Evolutionary conservation across 2,113 vertebrate species (phyloP).

Genomic region (Gambusia affinis): DNA sequence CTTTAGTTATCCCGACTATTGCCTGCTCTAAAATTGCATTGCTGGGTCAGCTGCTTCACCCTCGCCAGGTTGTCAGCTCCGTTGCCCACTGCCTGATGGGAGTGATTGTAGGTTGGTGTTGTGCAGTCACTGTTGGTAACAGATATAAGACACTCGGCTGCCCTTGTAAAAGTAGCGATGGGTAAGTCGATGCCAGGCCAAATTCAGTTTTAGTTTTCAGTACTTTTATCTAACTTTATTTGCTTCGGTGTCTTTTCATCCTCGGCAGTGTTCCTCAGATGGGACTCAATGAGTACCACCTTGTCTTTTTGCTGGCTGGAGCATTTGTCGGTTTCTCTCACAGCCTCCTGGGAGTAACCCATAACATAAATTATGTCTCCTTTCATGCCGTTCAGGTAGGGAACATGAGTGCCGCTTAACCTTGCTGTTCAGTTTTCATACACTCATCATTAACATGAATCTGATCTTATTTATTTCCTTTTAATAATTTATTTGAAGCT

Average conservation of each 20-base stretch:
- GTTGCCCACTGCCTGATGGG: conserved; percentile 88
- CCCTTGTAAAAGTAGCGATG: conserved; percentile 75
- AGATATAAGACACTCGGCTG: conserved; percentile 83
- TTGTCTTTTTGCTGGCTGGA: conserved; percentile 89
- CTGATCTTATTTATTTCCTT: background rate
- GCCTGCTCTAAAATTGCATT: conserved; percentile 91
- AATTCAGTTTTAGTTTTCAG: background rate
- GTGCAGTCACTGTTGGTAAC: conserved; percentile 84
- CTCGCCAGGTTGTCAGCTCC: conserved; percentile 87
- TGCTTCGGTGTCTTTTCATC: conserved; percentile 9
- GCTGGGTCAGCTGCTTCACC: conserved; percentile 89
- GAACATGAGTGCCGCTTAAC: background rate
- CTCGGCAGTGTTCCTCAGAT: conserved; percentile 57
- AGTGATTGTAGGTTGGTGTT: conserved; percentile 89
- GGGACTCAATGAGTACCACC: conserved; percentile 93
- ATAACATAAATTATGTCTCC: conserved; percentile 93
- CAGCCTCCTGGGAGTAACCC: conserved; percentile 88
- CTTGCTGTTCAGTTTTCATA: background rate
- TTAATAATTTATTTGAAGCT: too few species aligned
- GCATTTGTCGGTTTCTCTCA: conserved; percentile 92
- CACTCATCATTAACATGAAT: too few species aligned
- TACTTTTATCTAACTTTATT: background rate
- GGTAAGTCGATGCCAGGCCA: conserved; percentile 71
- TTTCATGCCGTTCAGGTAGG: conserved; percentile 92
- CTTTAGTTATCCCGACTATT: conserved; percentile 89